Conservation (phyloP, 37 sponge, comb jelly and placozoan genomes). For the Oopsacas minuta region DNA sequence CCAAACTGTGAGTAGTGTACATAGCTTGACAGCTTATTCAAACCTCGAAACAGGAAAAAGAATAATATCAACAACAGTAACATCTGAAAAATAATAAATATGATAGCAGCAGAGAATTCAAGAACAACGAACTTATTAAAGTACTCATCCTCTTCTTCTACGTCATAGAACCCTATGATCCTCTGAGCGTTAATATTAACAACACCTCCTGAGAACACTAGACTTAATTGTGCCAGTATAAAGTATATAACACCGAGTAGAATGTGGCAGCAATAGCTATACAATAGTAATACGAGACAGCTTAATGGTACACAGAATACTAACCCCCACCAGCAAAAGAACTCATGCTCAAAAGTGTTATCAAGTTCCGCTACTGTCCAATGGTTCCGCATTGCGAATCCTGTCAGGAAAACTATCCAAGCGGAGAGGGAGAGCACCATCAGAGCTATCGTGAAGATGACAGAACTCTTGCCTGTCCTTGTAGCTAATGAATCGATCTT, state of each 20-base stretch:
- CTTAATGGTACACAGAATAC: neutral
- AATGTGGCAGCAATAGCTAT: constrained; percentile 15
- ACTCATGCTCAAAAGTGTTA: neutral
- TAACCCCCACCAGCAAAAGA: neutral
- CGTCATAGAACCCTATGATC: neutral
- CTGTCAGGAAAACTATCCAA: constrained; percentile 14
- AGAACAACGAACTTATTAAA: constrained; percentile 13
- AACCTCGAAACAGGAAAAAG: neutral
- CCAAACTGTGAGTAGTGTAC: neutral
- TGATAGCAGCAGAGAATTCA: neutral
- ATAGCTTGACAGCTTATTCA: neutral
- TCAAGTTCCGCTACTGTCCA: constrained; percentile 17
- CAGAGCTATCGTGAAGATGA: neutral
- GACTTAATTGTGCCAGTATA: neutral
- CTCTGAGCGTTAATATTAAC: constrained; percentile 3
- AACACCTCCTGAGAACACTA: constrained; percentile 6
- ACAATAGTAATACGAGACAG: neutral
- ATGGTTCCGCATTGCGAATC: constrained; percentile 15
- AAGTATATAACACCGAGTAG: neutral
- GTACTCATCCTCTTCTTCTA: neutral
- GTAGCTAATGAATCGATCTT: neutral
- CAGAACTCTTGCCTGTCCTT: neutral
- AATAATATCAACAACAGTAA: neutral
- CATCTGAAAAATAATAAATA: neutral
- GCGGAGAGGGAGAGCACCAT: neutral